Evolutionary conservation across 2,888 invertebrate genomes (phyloP), one percentile per base, ranked within the genome.

Genomic region (Sesia apiformis): DNA sequence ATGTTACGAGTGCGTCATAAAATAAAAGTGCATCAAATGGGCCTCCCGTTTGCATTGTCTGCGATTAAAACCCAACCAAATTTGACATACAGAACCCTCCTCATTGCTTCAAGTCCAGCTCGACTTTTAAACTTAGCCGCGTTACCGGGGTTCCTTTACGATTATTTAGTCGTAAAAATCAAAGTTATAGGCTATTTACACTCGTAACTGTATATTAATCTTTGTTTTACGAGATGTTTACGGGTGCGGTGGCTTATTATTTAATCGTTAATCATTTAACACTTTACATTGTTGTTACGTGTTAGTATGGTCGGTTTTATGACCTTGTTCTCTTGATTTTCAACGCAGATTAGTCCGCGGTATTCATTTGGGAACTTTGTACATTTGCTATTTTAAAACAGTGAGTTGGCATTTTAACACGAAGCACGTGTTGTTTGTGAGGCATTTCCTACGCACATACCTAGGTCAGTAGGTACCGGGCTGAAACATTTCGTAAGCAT

Each of bases 81-180:
- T 78, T 67, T 54, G 67, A 66, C 70, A 70, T 59, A 56, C 60
- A 56, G 41, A 41, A 60, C 55, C 55, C 58, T 58, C 60, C 43
- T 58, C 56, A 60, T 66, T 58, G 53, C 59, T 54, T 58, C 59
- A 58, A 63, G 62, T 59, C 57, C 58, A 60, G 58, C 63, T 3
- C 58, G 70, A 61, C 71, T 70, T 65, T 65, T 58, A 55, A 76
- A 82, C 69, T 72, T 63, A 64, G 82, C 63, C 76, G 78, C 65
- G 56, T 77, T 73, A 69, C 66, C 81, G 72, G 81, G 85, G 85
- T 82, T 86, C 88, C 83, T 90, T 90, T 90, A 90, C 90, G 90
- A 90, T 90, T 90, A 90, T 90, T 90, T 90, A 90, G 90, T 90
- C 89, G 88, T 90, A 90, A 90, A 90, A 90, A 90, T 90, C 90